These are phyloP conservation scores for Fistularia tabacaria DNA, from an alignment of 2,797 vertebrate genomes.

Conservation along the genomic window DNA sequence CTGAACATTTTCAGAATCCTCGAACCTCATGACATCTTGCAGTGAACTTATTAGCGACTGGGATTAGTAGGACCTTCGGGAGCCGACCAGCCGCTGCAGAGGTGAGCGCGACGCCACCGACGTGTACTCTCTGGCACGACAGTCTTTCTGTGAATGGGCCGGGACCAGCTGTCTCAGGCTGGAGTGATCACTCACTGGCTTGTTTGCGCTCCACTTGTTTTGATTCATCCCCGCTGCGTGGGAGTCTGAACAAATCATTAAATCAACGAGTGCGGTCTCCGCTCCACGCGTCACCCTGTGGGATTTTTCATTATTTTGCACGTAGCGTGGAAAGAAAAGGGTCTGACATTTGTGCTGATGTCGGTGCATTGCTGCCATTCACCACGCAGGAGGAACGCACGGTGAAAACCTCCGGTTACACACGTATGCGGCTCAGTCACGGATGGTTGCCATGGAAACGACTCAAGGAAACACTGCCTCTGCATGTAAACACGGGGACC, in stretches of 20 bases:
- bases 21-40: no score
- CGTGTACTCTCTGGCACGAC: no score
- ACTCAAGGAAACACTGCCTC: slow-evolving; percentile 47
- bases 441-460: slow-evolving; percentile 73
- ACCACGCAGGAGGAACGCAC: slow-evolving; percentile 27
- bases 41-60: no score
- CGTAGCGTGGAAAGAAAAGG: no score
- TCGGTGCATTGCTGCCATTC: slow-evolving; percentile 14
- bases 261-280: background rate
- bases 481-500: slow-evolving; percentile 55
- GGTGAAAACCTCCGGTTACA: slow-evolving; percentile 1
- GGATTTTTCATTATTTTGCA: background rate
- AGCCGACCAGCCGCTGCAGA: no score
- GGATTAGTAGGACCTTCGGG: no score
- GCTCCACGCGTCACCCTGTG: background rate
- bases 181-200: slow-evolving; percentile 9
- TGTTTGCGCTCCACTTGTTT: slow-evolving; percentile 24
- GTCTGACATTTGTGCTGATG: slow-evolving; percentile 24
- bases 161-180: slow-evolving; percentile 23
- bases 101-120: no score
- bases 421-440: slow-evolving; percentile 19
- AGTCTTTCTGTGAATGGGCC: slow-evolving; percentile 14
- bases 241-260: slow-evolving; percentile 34
- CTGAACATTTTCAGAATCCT: no score
- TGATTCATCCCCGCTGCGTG: slow-evolving; percentile 46